Base-by-base conservation (phyloP, 2,113 vertebrate species). In the Vulpes vulpes region DNA sequence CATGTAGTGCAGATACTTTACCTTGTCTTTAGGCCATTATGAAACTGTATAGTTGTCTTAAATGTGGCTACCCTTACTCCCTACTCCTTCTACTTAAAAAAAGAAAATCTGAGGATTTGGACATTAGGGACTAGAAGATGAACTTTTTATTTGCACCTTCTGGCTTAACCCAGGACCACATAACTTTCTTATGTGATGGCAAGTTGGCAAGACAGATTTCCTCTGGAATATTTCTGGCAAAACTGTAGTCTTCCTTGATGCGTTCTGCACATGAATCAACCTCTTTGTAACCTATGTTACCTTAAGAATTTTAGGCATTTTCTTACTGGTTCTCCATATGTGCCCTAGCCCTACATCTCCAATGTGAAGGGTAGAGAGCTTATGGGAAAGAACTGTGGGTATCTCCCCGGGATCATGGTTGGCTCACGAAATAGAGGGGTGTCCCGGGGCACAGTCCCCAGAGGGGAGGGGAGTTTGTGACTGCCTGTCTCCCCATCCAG, bases 291-390 rank as follows among this genome's bases (percentile, higher is more conserved):
- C 97, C 97, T 97, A 32, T 97, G 97, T 97, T 98, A 95, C 97
- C 74, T 96, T 96, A 98, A 98, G 98, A 98, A 98, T 98, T 98
- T 98, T 97, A 98, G 98, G 98, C 98, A 98, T 98, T 98, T 98
- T 97, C 97, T 97, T 98, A 98, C 97, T 98, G 96, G 94, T 97
- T 95, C 93, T 97, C 67, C 93, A 95, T 65, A 64, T 96, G 65
- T 95, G 90, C 97, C 84, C 87, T 86, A 88, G 93, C 89, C 71
- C 96, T 93, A 95, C 90, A n/a, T 95, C 65, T 97, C 95, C 43
- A 94, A 92, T 91, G 97, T 97, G 89, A 97, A 98, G 91, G 92
- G 92, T 86, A 43, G 20, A 65, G 74, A 55, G 30, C 55, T 79
- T 83, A 25, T 11, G 83, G 87, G 17, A 15, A 71, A 43, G 73